Evolutionary conservation across 2,113 vertebrate genomes (phyloP).

Genomic region (Xiphorhynchus elegans): DNA sequence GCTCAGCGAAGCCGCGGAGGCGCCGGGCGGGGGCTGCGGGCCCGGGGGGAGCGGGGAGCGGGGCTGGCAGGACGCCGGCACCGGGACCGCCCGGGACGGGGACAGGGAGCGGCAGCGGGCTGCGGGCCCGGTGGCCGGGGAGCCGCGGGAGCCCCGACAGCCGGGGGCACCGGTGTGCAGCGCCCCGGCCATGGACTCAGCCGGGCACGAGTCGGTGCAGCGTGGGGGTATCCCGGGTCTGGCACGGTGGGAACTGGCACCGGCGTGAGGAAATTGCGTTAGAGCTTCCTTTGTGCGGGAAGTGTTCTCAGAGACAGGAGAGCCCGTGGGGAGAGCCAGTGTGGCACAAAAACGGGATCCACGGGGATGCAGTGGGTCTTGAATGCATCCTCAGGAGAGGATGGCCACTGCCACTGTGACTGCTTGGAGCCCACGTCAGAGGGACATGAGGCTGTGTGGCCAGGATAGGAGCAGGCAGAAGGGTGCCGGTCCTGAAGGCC

Average conservation of each 20-base stretch:
- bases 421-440: neutral
- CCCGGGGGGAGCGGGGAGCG: neutral
- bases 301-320: neutral
- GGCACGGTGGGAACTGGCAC: neutral
- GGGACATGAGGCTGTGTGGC: neutral
- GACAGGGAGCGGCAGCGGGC: neutral
- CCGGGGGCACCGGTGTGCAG: fast-evolving
- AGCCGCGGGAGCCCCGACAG: neutral
- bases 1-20: too few species aligned
- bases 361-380: neutral
- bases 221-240: neutral
- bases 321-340: neutral
- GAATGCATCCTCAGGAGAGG: neutral
- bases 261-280: neutral
- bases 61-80: neutral
- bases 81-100: neutral
- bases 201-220: neutral
- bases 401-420: neutral
- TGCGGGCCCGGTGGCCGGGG: neutral
- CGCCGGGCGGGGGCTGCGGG: too few species aligned
- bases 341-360: neutral
- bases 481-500: neutral
- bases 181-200: neutral
- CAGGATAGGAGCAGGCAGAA: neutral
- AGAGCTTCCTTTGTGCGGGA: neutral